Conservation (phyloP, 2,113 vertebrate genomes). For the Notechis scutatus region DNA sequence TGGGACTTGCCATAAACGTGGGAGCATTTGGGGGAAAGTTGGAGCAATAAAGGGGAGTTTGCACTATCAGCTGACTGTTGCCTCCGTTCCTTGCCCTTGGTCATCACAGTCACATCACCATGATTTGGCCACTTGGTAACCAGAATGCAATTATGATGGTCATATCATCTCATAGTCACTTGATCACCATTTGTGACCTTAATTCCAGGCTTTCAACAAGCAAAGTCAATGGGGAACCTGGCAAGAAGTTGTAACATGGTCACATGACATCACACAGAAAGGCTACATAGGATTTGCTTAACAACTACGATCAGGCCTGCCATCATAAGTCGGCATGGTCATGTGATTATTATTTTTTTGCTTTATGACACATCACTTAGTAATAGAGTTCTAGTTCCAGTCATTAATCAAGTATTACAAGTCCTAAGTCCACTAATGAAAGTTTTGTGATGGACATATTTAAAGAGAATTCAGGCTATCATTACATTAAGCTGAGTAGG, state of each 20-base stretch:
- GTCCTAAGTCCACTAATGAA: slow-evolving; percentile 10
- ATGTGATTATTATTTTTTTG: not conserved
- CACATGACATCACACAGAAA: not conserved
- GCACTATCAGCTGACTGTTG: too few species aligned
- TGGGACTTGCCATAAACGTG: too few species aligned
- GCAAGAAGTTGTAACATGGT: not conserved
- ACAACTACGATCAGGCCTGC: not conserved
- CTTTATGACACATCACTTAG: not conserved
- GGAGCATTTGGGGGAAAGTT: too few species aligned
- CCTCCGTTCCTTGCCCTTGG: too few species aligned
- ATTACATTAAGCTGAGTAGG: slow-evolving; percentile 15
- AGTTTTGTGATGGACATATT: not conserved
- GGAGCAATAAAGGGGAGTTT: too few species aligned
- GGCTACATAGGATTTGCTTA: not conserved
- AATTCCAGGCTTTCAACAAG: not conserved
- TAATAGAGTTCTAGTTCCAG: not conserved
- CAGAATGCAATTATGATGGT: not conserved
- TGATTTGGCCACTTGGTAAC: not conserved
- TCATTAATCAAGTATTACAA: not conserved
- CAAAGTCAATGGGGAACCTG: not conserved
- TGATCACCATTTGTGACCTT: not conserved
- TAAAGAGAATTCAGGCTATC: slow-evolving; percentile 8
- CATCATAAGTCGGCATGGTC: not conserved
- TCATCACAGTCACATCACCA: not conserved
- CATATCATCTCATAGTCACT: not conserved